Evolutionary conservation across 1,140 invertebrate species (phyloP).

Genomic region (Macrosteles quadrilineatus): DNA sequence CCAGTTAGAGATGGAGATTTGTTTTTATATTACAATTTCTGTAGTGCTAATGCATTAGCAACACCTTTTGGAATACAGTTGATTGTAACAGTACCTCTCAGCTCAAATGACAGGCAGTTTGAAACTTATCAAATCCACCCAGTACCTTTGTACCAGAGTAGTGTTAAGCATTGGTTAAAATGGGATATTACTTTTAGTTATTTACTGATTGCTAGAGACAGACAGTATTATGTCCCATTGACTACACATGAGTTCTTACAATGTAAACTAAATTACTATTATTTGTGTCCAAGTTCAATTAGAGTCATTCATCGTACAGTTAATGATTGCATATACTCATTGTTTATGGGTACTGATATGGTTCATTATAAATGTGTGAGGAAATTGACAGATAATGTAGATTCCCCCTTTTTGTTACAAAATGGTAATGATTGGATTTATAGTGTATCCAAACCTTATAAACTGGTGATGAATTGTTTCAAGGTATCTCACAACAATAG

Average conservation of each 20-base stretch:
- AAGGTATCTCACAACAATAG: neutral
- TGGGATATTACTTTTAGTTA: neutral
- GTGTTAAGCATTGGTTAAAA: constrained; percentile 10
- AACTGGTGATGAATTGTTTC: neutral
- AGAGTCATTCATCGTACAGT: constrained; percentile 2
- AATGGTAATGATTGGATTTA: neutral
- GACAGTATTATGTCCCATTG: constrained; percentile 11
- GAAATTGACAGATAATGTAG: constrained; percentile 1
- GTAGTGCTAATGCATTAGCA: neutral
- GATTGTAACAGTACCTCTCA: constrained; percentile 5
- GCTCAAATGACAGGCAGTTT: constrained; percentile 6
- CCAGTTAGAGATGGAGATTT: neutral
- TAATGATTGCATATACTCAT: neutral
- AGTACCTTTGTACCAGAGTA: neutral
- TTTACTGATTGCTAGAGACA: neutral
- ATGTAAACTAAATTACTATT: constrained; percentile 1
- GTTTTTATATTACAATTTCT: neutral
- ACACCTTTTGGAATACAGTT: constrained; percentile 1
- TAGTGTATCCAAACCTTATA: neutral
- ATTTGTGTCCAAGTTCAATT: constrained; percentile 11
- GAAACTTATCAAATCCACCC: neutral
- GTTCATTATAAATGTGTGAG: neutral
- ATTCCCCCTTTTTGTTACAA: neutral
- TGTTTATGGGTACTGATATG: neutral
- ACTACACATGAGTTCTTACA: neutral